Conservation (phyloP, 2,797 vertebrate species). For the Sandelia bainsii region DNA sequence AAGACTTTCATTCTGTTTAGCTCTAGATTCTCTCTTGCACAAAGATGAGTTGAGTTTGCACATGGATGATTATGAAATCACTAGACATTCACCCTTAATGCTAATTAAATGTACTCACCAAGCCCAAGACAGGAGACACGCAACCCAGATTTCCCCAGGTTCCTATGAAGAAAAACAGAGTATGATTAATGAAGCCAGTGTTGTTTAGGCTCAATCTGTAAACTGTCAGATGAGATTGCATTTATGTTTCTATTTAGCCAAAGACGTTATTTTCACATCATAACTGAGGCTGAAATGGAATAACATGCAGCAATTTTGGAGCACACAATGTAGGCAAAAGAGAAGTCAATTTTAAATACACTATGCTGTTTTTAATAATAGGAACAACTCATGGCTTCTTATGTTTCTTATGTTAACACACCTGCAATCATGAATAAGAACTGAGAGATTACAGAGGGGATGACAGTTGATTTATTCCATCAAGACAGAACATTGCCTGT, state of each 20-base stretch:
- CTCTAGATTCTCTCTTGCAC: slow-evolving; percentile 4
- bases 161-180: slow-evolving; percentile 85
- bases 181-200: slow-evolving; percentile 26
- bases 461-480: slow-evolving; percentile 31
- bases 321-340: not conserved
- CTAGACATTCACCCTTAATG: slow-evolving; percentile 47
- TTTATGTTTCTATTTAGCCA: slow-evolving; percentile 13
- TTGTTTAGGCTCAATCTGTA: slow-evolving; percentile 35
- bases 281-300: slow-evolving; percentile 2
- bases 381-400: not conserved
- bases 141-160: slow-evolving; percentile 97
- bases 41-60: slow-evolving; percentile 26
- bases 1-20: not conserved
- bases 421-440: slow-evolving; percentile 41
- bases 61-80: slow-evolving; percentile 49
- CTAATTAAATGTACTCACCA: slow-evolving; percentile 88
- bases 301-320: not conserved
- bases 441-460: slow-evolving; percentile 13
- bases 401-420: slow-evolving; percentile 20
- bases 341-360: slow-evolving; percentile 29
- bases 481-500: slow-evolving; percentile 11
- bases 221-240: slow-evolving; percentile 25
- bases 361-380: slow-evolving; percentile 1
- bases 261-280: slow-evolving; percentile 9
- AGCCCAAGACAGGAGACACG: slow-evolving; percentile 97